These are phyloP conservation scores for Drepana falcataria DNA, from an alignment of 2,888 invertebrate species.

Conservation along the genomic window DNA sequence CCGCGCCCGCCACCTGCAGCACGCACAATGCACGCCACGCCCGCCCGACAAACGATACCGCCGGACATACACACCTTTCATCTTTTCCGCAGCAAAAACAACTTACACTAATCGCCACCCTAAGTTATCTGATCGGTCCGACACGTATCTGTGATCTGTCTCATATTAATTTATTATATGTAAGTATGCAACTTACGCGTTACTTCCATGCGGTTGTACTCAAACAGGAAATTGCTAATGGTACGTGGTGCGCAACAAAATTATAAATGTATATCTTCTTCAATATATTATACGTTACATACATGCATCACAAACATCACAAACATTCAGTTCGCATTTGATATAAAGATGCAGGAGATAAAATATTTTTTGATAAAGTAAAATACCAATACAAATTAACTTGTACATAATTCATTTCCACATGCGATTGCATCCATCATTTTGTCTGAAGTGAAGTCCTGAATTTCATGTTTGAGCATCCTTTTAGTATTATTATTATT, in stretches of 20 bases:
- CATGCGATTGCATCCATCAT: not conserved
- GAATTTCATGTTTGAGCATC: conserved; percentile 66
- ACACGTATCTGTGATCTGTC: conserved; percentile 9
- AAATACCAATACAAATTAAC: not conserved
- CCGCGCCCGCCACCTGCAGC: conserved; percentile 62
- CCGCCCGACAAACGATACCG: conserved; percentile 7
- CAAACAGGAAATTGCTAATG: conserved; percentile 66
- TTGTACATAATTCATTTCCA: not conserved
- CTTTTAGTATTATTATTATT: conserved; percentile 20
- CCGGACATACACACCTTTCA: not conserved
- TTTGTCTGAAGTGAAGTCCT: conserved; percentile 15
- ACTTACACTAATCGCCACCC: not conserved
- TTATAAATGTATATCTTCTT: conserved; percentile 13
- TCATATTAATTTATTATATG: conserved; percentile 4
- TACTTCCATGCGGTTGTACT: conserved; percentile 50
- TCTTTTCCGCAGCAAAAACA: no score
- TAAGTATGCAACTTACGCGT: conserved; percentile 18
- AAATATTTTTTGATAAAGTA: not conserved
- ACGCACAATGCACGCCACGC: conserved; percentile 15
- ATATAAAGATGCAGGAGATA: not conserved
- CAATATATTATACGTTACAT: conserved; percentile 12
- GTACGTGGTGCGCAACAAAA: conserved; percentile 38
- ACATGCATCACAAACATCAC: conserved; percentile 23
- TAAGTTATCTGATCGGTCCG: not conserved
- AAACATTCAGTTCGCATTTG: not conserved